Percentiles rank a stretch among this genome's conserved stretches.
These are phyloP conservation scores for Urocitellus parryii DNA, from an alignment of 2,113 vertebrate species.

Conservation along the genomic window DNA sequence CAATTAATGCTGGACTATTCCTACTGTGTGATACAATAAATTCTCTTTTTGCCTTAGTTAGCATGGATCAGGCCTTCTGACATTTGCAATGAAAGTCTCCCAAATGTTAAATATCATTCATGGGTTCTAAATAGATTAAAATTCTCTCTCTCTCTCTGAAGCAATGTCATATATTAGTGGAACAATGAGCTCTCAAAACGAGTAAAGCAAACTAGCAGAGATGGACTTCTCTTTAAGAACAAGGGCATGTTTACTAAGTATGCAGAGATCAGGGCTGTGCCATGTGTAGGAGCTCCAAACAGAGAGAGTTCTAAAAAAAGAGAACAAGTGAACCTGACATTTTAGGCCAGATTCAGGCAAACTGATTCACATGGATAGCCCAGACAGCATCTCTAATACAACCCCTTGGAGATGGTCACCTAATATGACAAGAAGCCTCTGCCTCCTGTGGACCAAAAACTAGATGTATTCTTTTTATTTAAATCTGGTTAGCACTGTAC, in stretches of 20 bases:
- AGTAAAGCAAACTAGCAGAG: not conserved
- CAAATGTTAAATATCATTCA: conserved; percentile 43
- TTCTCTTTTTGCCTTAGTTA: conserved; percentile 1
- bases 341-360: not conserved
- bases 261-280: not conserved
- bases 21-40: not conserved
- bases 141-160: not conserved
- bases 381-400: not conserved
- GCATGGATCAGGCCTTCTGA: not conserved
- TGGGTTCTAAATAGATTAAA: conserved; percentile 23
- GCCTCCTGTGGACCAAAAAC: not conserved
- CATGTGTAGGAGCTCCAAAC: not conserved
- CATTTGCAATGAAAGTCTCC: not conserved
- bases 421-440: not conserved
- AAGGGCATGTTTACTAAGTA: too few species aligned
- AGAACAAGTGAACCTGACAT: not conserved
- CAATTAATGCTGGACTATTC: not conserved
- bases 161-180: not conserved
- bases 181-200: conserved; percentile 14
- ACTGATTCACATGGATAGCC: not conserved
- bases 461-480: not conserved
- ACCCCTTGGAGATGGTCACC: not conserved
- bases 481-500: not conserved
- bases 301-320: not conserved
- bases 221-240: not conserved